Percentiles rank a stretch among this genome's conserved stretches.
phyloP scores from a whole-genome alignment of 2,113 vertebrate species.

The Lipotes vexillifer region DNA sequence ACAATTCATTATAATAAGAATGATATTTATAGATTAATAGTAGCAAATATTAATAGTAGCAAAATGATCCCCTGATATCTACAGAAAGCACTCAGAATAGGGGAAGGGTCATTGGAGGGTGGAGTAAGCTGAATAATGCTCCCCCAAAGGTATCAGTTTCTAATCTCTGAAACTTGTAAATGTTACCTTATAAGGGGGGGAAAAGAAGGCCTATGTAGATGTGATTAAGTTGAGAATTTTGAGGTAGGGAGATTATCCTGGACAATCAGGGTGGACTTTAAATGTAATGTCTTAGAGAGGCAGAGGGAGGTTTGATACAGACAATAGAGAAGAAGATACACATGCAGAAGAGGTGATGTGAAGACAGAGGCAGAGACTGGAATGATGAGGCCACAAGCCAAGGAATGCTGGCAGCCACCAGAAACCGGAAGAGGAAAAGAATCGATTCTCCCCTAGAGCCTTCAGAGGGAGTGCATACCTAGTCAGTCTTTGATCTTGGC shows the following conservation, averaged over 20 bases:
- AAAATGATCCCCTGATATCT: not conserved
- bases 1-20: not conserved
- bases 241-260: not conserved
- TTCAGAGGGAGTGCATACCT: too few species aligned
- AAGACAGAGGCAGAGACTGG: not conserved
- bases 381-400: not conserved
- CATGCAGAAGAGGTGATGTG: not conserved
- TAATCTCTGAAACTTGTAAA: not conserved
- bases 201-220: not conserved
- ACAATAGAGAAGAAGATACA: not conserved
- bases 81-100: not conserved
- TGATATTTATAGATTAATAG: not conserved
- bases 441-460: not conserved
- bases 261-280: not conserved
- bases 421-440: not conserved
- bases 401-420: not conserved
- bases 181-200: not conserved
- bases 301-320: not conserved
- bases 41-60: not conserved
- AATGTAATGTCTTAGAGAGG: not conserved
- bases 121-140: not conserved
- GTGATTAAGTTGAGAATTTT: not conserved
- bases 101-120: rapidly evolving
- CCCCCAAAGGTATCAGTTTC: too few species aligned
- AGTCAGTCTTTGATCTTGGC: not conserved